Evolutionary conservation across 1,140 invertebrate genomes (phyloP).

Genomic region (Ceratoteleas bidentatus): DNA sequence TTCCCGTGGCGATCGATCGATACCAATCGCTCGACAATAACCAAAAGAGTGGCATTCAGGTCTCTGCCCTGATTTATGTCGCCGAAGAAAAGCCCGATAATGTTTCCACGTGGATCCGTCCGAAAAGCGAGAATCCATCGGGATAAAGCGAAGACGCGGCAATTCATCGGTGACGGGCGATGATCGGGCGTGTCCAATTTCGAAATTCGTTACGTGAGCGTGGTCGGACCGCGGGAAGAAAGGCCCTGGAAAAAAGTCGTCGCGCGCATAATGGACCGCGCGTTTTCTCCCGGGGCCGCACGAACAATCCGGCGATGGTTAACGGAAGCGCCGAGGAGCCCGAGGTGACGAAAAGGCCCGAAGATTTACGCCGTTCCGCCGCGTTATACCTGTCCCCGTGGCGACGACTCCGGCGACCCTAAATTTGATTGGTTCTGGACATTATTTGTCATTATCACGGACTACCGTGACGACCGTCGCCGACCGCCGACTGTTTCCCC

Average conservation of each 20-base stretch:
- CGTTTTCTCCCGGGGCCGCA: conserved; percentile 64
- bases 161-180: conserved; percentile 36
- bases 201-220: conserved; percentile 64
- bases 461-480: conserved; percentile 69
- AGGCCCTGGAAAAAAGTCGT: conserved; percentile 17
- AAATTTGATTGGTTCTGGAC: conserved; percentile 77
- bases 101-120: not conserved
- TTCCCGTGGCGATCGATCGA: too few relatives aligned
- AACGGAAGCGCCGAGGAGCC: conserved; percentile 64
- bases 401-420: conserved; percentile 38
- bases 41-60: too few relatives aligned
- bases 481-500: too few relatives aligned
- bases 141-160: conserved; percentile 20
- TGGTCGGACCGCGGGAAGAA: conserved; percentile 10
- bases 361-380: conserved; percentile 76
- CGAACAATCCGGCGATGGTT: conserved; percentile 45
- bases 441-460: conserved; percentile 76
- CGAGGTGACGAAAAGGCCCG: conserved; percentile 53
- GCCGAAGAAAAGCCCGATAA: conserved; percentile 46
- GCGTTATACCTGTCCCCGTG: conserved; percentile 48
- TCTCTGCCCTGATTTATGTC: conserved; percentile 43
- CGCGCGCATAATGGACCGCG: conserved; percentile 27
- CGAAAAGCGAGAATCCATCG: conserved; percentile 58
- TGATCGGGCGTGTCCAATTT: conserved; percentile 71
- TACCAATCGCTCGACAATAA: too few relatives aligned